Percentiles rank a stretch among this genome's conserved stretches.
phyloP scores from a whole-genome alignment of 2,888 invertebrate species.

The Macropis europaea region DNA sequence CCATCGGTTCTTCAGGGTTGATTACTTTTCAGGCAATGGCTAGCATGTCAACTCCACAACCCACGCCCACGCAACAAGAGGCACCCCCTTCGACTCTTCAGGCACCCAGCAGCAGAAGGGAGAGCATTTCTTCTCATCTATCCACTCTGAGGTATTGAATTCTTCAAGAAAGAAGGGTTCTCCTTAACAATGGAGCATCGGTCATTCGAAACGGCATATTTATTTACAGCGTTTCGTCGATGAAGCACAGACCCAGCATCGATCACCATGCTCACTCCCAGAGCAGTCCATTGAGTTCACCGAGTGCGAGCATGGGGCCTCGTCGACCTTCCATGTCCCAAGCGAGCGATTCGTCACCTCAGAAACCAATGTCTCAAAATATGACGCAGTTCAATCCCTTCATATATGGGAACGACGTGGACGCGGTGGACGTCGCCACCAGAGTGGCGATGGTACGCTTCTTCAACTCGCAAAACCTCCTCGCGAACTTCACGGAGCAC shows the following conservation, averaged over 20 bases:
- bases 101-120: constrained; percentile 73
- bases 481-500: constrained; percentile 99
- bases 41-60: constrained; percentile 68
- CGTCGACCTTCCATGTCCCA: constrained; percentile 77
- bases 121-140: constrained; percentile 74
- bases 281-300: constrained; percentile 74
- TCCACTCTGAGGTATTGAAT: constrained; percentile 70
- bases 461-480: constrained; percentile 97
- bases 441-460: constrained; percentile 99
- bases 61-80: constrained; percentile 65
- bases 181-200: too few relatives aligned
- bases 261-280: constrained; percentile 47
- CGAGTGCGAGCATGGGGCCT: constrained; percentile 71
- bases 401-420: constrained; percentile 96
- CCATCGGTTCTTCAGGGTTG: not conserved
- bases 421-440: constrained; percentile 98
- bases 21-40: constrained; percentile 71
- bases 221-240: constrained; percentile 75
- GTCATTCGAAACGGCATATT: too few relatives aligned
- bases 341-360: constrained; percentile 56
- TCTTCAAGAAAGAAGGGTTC: too few relatives aligned
- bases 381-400: constrained; percentile 87
- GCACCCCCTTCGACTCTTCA: constrained; percentile 69
- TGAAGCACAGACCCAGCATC: constrained; percentile 74
- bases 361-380: constrained; percentile 60